These are phyloP conservation scores for Platorchestia sp. DNA, from an alignment of 1,140 invertebrate species.

Conservation along the genomic window DNA sequence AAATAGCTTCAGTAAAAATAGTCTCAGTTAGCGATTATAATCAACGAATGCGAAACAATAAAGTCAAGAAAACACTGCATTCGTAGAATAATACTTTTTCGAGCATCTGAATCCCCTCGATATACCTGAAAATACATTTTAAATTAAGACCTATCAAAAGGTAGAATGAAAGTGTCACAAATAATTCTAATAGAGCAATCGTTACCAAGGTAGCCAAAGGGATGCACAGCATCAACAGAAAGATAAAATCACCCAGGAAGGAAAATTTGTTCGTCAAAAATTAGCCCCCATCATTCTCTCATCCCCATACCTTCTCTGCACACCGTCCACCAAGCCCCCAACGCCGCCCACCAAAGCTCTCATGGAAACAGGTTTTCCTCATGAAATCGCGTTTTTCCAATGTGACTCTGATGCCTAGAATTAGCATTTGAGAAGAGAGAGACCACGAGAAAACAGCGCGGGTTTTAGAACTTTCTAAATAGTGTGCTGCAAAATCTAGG, in stretches of 20 bases:
- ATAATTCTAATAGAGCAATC: too few relatives aligned
- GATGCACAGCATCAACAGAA: not conserved
- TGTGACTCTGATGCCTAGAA: not conserved
- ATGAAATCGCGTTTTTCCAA: constrained; percentile 34
- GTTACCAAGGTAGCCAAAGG: not conserved
- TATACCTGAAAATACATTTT: not conserved
- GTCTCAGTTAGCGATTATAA: too few relatives aligned
- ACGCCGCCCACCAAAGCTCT: not conserved
- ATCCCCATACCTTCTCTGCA: not conserved
- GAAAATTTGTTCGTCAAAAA: not conserved
- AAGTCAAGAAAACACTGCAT: too few relatives aligned
- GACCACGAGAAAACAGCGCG: not conserved
- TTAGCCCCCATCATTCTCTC: not conserved
- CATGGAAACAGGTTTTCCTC: constrained; percentile 39
- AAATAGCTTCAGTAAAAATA: too few relatives aligned
- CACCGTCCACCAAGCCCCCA: not conserved
- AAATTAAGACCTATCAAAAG: not conserved
- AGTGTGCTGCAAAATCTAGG: not conserved
- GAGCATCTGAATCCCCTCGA: not conserved
- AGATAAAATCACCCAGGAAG: not conserved
- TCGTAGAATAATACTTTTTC: not conserved
- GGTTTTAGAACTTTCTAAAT: not conserved
- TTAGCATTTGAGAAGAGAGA: constrained; percentile 8
- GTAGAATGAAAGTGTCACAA: too few relatives aligned
- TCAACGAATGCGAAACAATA: too few relatives aligned